These are phyloP conservation scores for Molorchus minor DNA, from an alignment of 2,888 invertebrate species.

Conservation along the genomic window DNA sequence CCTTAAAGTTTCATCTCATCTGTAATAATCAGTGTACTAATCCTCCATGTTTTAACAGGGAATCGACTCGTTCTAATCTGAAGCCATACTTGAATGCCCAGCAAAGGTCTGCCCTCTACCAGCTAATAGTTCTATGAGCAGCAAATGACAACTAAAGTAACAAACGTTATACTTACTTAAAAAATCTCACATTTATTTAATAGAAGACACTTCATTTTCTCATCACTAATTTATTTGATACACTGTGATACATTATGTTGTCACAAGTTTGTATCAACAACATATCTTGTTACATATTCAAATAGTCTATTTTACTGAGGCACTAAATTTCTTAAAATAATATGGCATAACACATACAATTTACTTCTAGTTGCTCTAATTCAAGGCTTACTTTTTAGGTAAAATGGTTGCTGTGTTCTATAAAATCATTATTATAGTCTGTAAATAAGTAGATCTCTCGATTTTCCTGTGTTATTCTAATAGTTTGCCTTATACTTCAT, in stretches of 20 bases:
- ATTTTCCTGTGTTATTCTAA: too few relatives aligned
- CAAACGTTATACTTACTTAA: constrained; percentile 3
- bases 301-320: constrained; percentile 42
- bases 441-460: too few relatives aligned
- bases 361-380: constrained; percentile 20
- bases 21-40: constrained; percentile 21
- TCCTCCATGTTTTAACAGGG: constrained; percentile 63
- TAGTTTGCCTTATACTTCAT: too few relatives aligned
- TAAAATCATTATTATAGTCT: constrained; percentile 18
- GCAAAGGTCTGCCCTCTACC: constrained; percentile 89
- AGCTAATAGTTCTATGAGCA: constrained; percentile 81
- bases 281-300: constrained; percentile 36
- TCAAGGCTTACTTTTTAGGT: constrained; percentile 16
- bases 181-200: constrained; percentile 16
- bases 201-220: constrained; percentile 30
- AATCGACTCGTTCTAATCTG: constrained; percentile 80
- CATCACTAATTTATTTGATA: constrained; percentile 44
- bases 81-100: constrained; percentile 77
- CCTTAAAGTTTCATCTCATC: not conserved
- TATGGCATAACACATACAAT: constrained; percentile 26
- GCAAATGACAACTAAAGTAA: constrained; percentile 57
- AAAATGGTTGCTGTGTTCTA: constrained; percentile 8
- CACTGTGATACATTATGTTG: constrained; percentile 34
- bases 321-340: constrained; percentile 39
- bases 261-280: constrained; percentile 36